Base-by-base conservation (phyloP, 2,113 vertebrate genomes). In the Toxotes chatareus region DNA sequence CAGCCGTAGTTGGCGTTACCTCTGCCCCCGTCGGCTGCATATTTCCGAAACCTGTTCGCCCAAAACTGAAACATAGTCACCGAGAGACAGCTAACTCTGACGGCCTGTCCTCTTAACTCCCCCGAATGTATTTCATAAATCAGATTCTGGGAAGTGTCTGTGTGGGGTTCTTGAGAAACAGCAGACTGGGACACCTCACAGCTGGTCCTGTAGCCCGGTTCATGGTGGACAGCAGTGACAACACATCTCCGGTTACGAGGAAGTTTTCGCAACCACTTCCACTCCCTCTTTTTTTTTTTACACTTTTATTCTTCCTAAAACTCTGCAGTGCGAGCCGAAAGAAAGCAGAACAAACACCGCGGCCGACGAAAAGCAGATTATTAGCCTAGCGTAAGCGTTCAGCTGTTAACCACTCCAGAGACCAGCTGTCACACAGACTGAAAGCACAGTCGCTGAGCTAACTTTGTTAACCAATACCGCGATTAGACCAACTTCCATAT, bases 251-350 rank as follows among this genome's bases (percentile, higher is more conserved):
- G 17, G 38, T 76, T 86, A 56, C 56, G 7, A 17, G 75, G 81
- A 83, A 86, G 86, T 88, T 89, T 89, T 76, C 7, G 49, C 42
- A 56, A 76, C 16, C 32, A n/a, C 73, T 87, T 91, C 91, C 86
- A 77, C 78, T 3, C 0, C 32, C 44, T 40, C 34, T 13, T 38
- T 34, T 44, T 2, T 21, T n/a, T 3, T 23, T 8, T 4, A 5
- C 7, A 3, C 16, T 42, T 59, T 21, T 23, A 2, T 16, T 63
- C 31, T 0, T 38, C 5, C 3, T 34, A 0, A 3, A 4, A 16
- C 14, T 46, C 31, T 13, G 16, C 5, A 38, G 61, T 67, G 42
- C 5, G 1, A 3, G 5, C 8, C 11, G 34, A 36, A 49, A 9
- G 12, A 14, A 27, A 46, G 17, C 16, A 2, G 3, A 38, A 47